Evolutionary conservation across 1,140 invertebrate species (phyloP), one percentile per base, ranked within the genome.

Genomic region (Papilio dardanus): DNA sequence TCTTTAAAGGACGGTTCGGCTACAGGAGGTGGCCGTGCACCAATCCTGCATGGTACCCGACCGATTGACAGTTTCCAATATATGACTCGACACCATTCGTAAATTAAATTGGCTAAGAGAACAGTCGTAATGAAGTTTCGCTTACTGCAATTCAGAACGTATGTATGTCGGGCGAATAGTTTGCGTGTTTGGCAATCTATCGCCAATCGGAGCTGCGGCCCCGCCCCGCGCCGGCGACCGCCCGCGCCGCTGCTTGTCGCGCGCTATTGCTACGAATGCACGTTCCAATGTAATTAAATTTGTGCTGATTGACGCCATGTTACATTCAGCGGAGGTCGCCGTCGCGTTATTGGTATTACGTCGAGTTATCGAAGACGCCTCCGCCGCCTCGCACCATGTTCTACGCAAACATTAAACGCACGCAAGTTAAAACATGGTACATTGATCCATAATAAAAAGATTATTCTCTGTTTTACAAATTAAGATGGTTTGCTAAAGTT

Each of bases 291-390:
- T 71, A 71, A 71, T 71, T 71, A 71, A 71, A 71, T 71, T 71
- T 68, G 66, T 31, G 68, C 68, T 71, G 68, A 71, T 71, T 71
- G 68, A 71, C 68, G 68, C 68, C 40, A 71, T 71, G 40, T 71
- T 71, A 71, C 68, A 71, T 50, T 71, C 19, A 68, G 35, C 66
- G 66, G 66, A 58, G 54, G 21, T 30, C 10, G 24, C 2, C 10
- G 24, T 28, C 54, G 21, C 21, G 54, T 58, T 58, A 58, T 58
- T 58, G 54, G 54, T 58, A 58, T 58, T 58, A 58, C 24, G 21
- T 24, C 5, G 54, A 58, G 54, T 58, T 58, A 58, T 58, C 54
- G 54, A 58, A 58, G 54, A 58, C 54, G 54, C 54, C 54, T 21
- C 10, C 21, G 54, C 7, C n/a, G 54, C 50, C 50, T 19, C 5